Evolutionary conservation across 2,888 invertebrate species (phyloP).

Genomic region (Crocallis elinguaria): DNA sequence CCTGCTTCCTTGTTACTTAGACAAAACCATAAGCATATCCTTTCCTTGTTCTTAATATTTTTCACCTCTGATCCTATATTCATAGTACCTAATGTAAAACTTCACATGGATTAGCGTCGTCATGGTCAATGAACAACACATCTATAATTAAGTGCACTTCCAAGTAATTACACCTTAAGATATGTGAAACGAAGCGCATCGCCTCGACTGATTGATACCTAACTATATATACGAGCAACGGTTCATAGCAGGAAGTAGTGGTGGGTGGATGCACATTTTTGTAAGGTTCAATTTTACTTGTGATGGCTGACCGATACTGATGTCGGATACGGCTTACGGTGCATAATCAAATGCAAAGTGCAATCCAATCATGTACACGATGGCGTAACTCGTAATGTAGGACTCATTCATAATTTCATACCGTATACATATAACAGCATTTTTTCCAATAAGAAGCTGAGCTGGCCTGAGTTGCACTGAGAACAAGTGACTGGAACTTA

Average conservation of each 20-base stretch:
- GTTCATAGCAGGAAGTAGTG: conserved; percentile 34
- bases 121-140: conserved; percentile 6
- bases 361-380: background rate
- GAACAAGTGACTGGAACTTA: too few relatives aligned
- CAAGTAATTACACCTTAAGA: conserved; percentile 26
- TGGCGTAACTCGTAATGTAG: too few relatives aligned
- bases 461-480: too few relatives aligned
- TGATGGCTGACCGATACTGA: conserved; percentile 2
- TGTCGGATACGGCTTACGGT: conserved; percentile 18
- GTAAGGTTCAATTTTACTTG: conserved; percentile 26
- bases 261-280: conserved; percentile 29
- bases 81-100: background rate
- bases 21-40: conserved; percentile 19
- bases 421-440: too few relatives aligned
- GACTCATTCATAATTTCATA: too few relatives aligned
- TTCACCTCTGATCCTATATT: background rate
- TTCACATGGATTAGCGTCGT: background rate
- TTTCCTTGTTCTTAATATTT: conserved; percentile 7
- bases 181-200: conserved; percentile 30
- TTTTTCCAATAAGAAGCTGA: too few relatives aligned
- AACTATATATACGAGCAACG: conserved; percentile 21
- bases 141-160: conserved; percentile 9
- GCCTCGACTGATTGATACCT: conserved; percentile 29
- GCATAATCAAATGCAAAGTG: conserved; percentile 16
- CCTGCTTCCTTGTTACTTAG: conserved; percentile 51